Conservation (phyloP, 2,888 invertebrate genomes). For the Campopleginae sp. region DNA sequence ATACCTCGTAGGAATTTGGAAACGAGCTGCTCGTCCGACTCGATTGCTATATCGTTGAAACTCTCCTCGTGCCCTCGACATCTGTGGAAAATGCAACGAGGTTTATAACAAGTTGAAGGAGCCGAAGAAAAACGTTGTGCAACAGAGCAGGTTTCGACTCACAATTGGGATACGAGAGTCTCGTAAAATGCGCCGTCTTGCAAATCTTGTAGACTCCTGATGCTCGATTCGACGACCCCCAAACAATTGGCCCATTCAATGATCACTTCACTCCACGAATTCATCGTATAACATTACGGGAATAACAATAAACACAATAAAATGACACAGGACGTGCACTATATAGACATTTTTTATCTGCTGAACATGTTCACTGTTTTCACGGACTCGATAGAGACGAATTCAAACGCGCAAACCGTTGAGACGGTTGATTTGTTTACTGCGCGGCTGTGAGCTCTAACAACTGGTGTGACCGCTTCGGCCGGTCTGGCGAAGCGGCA, state of each 20-base stretch:
- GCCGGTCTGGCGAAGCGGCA: neutral
- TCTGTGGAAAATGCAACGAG: conserved; percentile 24
- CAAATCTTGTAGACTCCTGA: conserved; percentile 73
- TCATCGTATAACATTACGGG: conserved; percentile 67
- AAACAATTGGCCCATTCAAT: conserved; percentile 84
- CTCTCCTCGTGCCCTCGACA: conserved; percentile 26
- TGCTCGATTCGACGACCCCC: conserved; percentile 68
- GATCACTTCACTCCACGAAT: conserved; percentile 72
- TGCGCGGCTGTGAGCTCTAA: neutral
- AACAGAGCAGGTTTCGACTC: conserved; percentile 52
- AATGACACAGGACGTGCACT: neutral
- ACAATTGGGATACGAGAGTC: conserved; percentile 76
- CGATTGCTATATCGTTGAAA: neutral
- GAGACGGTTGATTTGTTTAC: conserved; percentile 20
- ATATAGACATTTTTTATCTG: conserved; percentile 7
- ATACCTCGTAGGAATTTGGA: conserved; percentile 68
- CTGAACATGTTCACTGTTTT: neutral
- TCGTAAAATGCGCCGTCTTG: conserved; percentile 73
- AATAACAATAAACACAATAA: conserved; percentile 3
- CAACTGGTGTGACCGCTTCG: conserved; percentile 1
- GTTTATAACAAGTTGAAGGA: neutral
- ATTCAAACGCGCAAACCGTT: conserved; percentile 43
- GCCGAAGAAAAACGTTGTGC: neutral
- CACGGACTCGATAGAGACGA: neutral
- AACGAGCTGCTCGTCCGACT: conserved; percentile 41